Evolutionary conservation across 2,888 invertebrate genomes (phyloP).

Genomic region (Pyrrhia umbra): DNA sequence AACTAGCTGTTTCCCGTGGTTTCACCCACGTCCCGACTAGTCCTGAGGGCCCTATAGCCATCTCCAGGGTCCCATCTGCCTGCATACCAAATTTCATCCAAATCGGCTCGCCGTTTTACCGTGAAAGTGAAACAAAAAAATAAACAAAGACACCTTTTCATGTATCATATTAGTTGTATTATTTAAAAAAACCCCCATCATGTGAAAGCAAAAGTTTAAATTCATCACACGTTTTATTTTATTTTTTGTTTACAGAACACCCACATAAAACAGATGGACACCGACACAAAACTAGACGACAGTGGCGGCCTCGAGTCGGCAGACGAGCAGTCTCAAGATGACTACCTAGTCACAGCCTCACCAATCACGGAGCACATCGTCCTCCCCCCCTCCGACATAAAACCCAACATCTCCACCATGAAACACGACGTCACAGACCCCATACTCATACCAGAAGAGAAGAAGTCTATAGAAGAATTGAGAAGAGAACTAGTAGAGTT

Average conservation of each 20-base stretch:
- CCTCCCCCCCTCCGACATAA: conserved; percentile 41
- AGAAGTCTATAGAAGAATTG: conserved; percentile 51
- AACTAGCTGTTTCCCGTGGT: too few species aligned
- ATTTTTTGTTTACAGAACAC: conserved; percentile 37
- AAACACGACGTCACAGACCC: conserved; percentile 42
- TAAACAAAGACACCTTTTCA: too few species aligned
- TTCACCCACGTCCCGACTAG: too few species aligned
- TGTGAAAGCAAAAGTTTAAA: too few species aligned
- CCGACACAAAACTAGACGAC: conserved; percentile 52
- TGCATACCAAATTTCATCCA: too few species aligned
- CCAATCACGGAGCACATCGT: conserved; percentile 45
- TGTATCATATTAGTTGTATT: too few species aligned
- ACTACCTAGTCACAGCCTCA: conserved; percentile 22
- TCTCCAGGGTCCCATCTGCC: too few species aligned
- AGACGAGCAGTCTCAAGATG: conserved; percentile 40
- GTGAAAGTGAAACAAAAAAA: too few species aligned
- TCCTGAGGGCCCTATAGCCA: too few species aligned
- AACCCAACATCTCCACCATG: conserved; percentile 40
- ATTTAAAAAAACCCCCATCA: too few species aligned
- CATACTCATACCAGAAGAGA: conserved; percentile 47
- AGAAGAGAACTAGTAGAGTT: conserved; percentile 60
- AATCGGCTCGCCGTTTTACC: too few species aligned
- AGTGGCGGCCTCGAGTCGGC: conserved; percentile 20
- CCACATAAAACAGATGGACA: conserved; percentile 18
- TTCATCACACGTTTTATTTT: too few species aligned